Base-by-base conservation (phyloP, 2,888 invertebrate species). In the Tetanocera ferruginea region DNA sequence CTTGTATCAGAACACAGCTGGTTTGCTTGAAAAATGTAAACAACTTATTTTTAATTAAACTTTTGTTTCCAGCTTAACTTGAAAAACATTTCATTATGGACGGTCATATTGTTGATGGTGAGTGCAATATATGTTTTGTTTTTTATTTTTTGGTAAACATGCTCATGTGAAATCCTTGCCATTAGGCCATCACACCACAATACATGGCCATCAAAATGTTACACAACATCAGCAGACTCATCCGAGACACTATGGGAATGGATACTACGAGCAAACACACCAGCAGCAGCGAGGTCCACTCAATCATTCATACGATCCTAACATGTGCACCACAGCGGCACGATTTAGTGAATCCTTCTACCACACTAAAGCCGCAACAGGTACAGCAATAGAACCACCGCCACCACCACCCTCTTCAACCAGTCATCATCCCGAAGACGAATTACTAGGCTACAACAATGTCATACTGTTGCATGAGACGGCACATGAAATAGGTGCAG, bases 311-410 rank as follows among this genome's bases (percentile, higher is more conserved):
- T 83, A 82, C 28, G 83, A 83, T 73, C 82, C 83, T 3, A 83
- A 82, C 66, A 82, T 83, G 82, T 82, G 82, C 37, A 82, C 83
- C 4, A 81, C 82, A 11, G 82, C 81, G 5, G 82, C 82, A 0
- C 79, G 79, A 3, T 83, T 83, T 57, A 80, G 81, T 28, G 66
- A 75, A 3, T 52, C 75, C 5, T 74, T 74, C 23, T 66, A 75
- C 14, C 66, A 19, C 4, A 31, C 8, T 5, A 55, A 5, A 31
- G 2, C 31, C 2, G 6, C 52, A 28, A 14, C 55, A 34, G 11
- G 55, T 2, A 28, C 62, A 23, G 25, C 9, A 49, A 3, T 49
- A 4, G 43, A 69, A 2, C 6, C 43, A 62, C 14, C 28, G 8
- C 57, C 49, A 5, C 74, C 62, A n/a, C 34, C 62, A 28, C 57